phyloP scores from a whole-genome alignment of 2,888 invertebrate genomes.

The Hirtodrosophila alboralis region DNA sequence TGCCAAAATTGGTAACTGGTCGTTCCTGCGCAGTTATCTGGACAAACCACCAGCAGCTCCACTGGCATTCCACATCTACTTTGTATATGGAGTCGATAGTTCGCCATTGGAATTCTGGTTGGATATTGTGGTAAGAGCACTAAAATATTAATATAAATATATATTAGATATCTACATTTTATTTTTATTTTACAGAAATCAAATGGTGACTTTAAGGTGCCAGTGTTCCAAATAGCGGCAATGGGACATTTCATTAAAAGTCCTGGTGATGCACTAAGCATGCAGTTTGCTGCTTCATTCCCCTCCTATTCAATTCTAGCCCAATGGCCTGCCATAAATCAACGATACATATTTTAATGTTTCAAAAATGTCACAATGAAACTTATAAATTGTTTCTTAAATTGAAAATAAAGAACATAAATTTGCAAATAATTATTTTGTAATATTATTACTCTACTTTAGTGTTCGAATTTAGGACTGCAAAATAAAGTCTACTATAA shows the following conservation, averaged over 20 bases:
- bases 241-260: constrained; percentile 84
- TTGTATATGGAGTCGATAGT: constrained; percentile 63
- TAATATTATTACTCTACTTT: too few species aligned
- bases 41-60: constrained; percentile 37
- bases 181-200: constrained; percentile 34
- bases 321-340: constrained; percentile 85
- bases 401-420: too few species aligned
- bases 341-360: constrained; percentile 74
- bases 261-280: constrained; percentile 82
- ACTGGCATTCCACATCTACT: constrained; percentile 69
- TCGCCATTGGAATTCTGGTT: constrained; percentile 66
- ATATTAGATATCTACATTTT: too few species aligned
- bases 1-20: constrained; percentile 69
- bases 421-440: too few species aligned
- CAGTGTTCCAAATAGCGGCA: constrained; percentile 83
- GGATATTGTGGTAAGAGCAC: constrained; percentile 51
- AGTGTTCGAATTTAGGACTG: too few species aligned
- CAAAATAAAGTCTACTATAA: too few species aligned
- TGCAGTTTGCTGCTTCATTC: constrained; percentile 83
- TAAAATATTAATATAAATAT: too few species aligned
- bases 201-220: constrained; percentile 49
- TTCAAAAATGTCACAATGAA: too few species aligned
- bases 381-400: too few species aligned
- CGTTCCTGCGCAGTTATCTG: constrained; percentile 63
- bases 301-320: constrained; percentile 84